These are phyloP conservation scores for Peromyscus maniculatus DNA, from an alignment of 2,113 vertebrate genomes.

Conservation along the genomic window DNA sequence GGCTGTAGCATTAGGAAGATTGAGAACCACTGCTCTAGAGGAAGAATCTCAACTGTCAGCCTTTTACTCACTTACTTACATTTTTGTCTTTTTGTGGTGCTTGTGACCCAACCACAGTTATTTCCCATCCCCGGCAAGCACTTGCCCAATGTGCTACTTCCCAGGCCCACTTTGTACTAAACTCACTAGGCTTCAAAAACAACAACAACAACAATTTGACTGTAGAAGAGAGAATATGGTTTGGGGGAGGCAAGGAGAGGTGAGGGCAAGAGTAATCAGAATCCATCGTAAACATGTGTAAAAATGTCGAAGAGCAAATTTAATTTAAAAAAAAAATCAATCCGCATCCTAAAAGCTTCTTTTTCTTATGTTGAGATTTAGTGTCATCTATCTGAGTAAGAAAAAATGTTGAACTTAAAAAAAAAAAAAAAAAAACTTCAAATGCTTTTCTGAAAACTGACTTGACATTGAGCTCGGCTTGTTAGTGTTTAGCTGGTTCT, in stretches of 20 bases:
- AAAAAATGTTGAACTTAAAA: not conserved
- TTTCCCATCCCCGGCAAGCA: not conserved
- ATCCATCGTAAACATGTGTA: not conserved
- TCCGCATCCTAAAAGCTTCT: not conserved
- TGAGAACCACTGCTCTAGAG: not conserved
- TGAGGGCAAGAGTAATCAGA: not conserved
- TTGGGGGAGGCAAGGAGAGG: not conserved
- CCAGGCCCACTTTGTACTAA: not conserved
- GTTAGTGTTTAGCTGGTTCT: slow-evolving; percentile 43
- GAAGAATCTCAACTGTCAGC: slow-evolving; percentile 35
- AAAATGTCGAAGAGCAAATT: not conserved
- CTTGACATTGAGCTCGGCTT: slow-evolving; percentile 1
- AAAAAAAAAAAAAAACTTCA: not conserved
- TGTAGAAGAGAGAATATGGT: not conserved
- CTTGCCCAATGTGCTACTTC: not conserved
- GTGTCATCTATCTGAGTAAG: not conserved
- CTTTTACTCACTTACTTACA: not conserved
- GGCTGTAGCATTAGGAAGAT: not conserved
- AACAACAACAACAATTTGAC: no score
- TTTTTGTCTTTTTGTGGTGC: not conserved
- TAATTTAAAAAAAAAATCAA: not conserved
- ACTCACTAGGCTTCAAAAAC: not conserved
- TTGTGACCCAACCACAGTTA: not conserved
- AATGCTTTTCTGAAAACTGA: slow-evolving; percentile 53
- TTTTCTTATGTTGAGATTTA: not conserved